phyloP scores from a whole-genome alignment of 2,888 invertebrate genomes.

The Unio pictorum region DNA sequence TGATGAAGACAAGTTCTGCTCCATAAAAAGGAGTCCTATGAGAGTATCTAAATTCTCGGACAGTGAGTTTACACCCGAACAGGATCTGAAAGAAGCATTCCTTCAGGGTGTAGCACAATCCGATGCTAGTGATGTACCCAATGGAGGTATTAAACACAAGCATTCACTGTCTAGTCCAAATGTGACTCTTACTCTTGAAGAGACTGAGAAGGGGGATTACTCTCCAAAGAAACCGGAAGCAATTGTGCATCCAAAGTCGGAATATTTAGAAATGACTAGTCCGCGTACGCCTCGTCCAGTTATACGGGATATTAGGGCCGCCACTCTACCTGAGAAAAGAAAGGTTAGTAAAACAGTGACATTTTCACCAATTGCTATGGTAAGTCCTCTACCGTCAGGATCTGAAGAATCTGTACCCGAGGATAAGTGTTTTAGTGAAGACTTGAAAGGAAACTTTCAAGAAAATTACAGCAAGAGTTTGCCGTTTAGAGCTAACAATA shows the following conservation, averaged over 20 bases:
- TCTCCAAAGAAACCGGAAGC: conserved; percentile 19
- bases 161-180: too few relatives aligned
- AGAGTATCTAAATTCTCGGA: conserved; percentile 52
- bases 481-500: conserved; percentile 8
- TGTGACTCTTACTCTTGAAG: too few relatives aligned
- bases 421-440: conserved; percentile 25
- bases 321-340: conserved; percentile 37
- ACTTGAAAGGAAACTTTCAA: conserved; percentile 38
- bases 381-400: conserved; percentile 60
- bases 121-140: conserved; percentile 2
- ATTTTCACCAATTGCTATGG: conserved; percentile 63
- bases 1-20: conserved; percentile 60
- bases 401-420: conserved; percentile 57
- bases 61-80: conserved; percentile 35
- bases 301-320: conserved; percentile 26
- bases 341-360: conserved; percentile 56
- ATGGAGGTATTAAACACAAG: too few relatives aligned
- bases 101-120: conserved; percentile 25
- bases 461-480: conserved; percentile 43
- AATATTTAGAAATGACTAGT: conserved; percentile 27
- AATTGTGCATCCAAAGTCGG: conserved; percentile 30
- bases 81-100: conserved; percentile 45
- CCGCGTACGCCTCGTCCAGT: conserved; percentile 24
- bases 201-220: conserved; percentile 9
- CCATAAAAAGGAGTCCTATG: conserved; percentile 58